Evolutionary conservation across 1,140 invertebrate genomes (phyloP).

Genomic region (Venturia canescens): DNA sequence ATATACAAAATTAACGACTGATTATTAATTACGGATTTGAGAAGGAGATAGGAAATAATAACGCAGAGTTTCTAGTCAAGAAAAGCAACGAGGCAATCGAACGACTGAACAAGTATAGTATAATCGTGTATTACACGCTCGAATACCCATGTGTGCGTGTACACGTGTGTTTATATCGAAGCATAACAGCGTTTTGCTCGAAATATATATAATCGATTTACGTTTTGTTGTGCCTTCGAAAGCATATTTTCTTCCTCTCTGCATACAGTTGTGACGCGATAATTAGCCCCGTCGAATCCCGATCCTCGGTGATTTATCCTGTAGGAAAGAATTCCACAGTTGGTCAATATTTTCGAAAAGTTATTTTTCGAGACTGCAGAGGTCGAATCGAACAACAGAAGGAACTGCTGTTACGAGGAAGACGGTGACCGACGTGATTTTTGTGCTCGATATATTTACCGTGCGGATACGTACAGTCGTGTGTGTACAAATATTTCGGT

Average conservation of each 20-base stretch:
- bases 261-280: no score
- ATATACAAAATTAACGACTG: not conserved
- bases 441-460: not conserved
- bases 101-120: slow-evolving; percentile 13
- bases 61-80: slow-evolving; percentile 17
- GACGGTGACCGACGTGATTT: not conserved
- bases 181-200: no score
- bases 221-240: no score
- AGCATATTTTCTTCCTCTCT: no score
- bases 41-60: not conserved
- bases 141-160: not conserved
- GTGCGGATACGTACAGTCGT: not conserved
- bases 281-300: no score
- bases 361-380: no score
- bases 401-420: not conserved
- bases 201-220: no score
- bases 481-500: not conserved
- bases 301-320: no score
- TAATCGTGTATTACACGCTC: not conserved
- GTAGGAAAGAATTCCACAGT: no score
- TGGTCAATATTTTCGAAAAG: no score
- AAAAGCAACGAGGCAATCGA: not conserved
- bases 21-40: no score
- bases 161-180: no score
- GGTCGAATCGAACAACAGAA: not conserved